Evolutionary conservation across 2,797 vertebrate genomes (phyloP).

Genomic region (Poeciliopsis presidionis): DNA sequence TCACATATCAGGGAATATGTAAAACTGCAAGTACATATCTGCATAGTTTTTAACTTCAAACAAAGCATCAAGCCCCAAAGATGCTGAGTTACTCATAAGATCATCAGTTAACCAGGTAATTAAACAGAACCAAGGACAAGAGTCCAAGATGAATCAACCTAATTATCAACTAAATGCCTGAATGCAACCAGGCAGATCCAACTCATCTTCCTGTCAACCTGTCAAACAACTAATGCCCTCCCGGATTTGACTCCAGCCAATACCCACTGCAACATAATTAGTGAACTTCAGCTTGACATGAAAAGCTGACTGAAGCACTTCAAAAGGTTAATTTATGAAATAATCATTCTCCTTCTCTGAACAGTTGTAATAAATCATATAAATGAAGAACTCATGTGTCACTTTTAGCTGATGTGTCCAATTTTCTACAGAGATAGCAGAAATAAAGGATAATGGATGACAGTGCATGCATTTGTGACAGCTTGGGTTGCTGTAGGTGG

Average conservation of each 20-base stretch:
- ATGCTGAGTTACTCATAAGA: not conserved
- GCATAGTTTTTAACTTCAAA: slow-evolving; percentile 4
- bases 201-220: slow-evolving; percentile 46
- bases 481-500: slow-evolving; percentile 13
- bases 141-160: not conserved
- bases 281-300: slow-evolving; percentile 48
- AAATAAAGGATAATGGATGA: slow-evolving; percentile 18
- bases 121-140: slow-evolving; percentile 34
- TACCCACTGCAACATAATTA: slow-evolving; percentile 39
- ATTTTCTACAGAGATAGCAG: slow-evolving; percentile 20
- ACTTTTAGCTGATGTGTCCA: slow-evolving; percentile 25
- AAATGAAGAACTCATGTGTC: slow-evolving; percentile 20
- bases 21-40: slow-evolving; percentile 4
- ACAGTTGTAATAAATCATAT: slow-evolving; percentile 57
- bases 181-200: slow-evolving; percentile 12
- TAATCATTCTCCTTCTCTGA: slow-evolving; percentile 46
- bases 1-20: not conserved
- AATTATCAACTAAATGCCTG: slow-evolving; percentile 20
- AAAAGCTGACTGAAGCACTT: slow-evolving; percentile 55
- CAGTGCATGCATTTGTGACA: not conserved
- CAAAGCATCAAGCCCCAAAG: not conserved
- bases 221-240: slow-evolving; percentile 43
- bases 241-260: slow-evolving; percentile 35
- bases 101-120: slow-evolving; percentile 29
- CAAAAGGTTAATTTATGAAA: slow-evolving; percentile 67